Base-by-base conservation (phyloP, 2,113 vertebrate species). In the Zapornia atra region DNA sequence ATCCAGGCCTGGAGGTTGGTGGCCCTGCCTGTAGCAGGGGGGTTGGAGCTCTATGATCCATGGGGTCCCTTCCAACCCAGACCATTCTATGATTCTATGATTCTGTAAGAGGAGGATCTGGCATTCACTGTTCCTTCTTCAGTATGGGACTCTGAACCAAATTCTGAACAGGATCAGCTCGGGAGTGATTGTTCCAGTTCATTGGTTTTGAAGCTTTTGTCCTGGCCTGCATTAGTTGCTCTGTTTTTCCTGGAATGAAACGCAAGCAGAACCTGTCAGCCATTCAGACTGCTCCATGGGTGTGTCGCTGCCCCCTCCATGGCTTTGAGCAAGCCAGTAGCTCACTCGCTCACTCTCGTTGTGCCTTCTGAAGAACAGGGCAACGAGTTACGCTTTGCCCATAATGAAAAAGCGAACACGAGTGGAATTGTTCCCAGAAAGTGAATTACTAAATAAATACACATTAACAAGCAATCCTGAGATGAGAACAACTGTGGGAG, bases 391-490 rank as follows among this genome's bases (percentile, higher is more conserved):
- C 1, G 12, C 75, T 65, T 89, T 82, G 36, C 73, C 91, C 86
- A 82, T 89, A 95, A 82, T 22, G 38, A 86, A 76, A 72, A 85
- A 79, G 42, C 46, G 57, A 76, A 42, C 38, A 9, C 13, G 29
- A 94, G 87, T 80, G 7, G 66, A 94, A 87, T 59, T 85, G 76
- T 85, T 94, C 73, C 28, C 73, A 94, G 65, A 25, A 87, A 82
- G 78, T 56, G 89, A 95, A 91, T 65, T 48, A 69, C 70, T 82
- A 92, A 92, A 82, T 69, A 94, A 96, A 96, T 82, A 92, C 4
- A 25, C 25, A 66, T 80, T 91, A 90, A 77, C 20, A 86, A 77
- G 44, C 57, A 17, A 91, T 66, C 71, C 29, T 61, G 76, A 90
- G 21, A 50, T 50, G 46, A 85, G 44, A 88, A 90, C 29, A 59